Base-by-base conservation (phyloP, 2,888 invertebrate genomes). In the Anarsia innoxiella region DNA sequence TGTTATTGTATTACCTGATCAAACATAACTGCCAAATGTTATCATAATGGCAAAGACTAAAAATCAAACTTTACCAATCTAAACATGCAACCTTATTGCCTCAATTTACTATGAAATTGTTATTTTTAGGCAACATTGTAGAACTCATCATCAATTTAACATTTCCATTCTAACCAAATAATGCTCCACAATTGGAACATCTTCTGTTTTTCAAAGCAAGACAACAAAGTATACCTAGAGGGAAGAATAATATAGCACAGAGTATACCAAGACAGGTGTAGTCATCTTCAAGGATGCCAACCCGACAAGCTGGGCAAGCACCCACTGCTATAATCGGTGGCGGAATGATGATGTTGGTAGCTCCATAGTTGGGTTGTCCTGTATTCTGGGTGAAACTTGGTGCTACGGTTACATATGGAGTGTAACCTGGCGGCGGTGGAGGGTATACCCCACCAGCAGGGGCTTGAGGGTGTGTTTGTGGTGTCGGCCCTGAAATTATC, bases 251-350 rank as follows among this genome's bases (percentile, higher is more conserved):
- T 43, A 95, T 92, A 12, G 94, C 94, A 73, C 95, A 95, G 37
- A 92, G 78, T 9, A 96, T 85, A 39, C 95, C 96, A 29, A 93
- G 84, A 56, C 93, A 93, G 0, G 95, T 92, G 70, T 91, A 96
- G 61, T 95, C 93, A 54, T 95, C 95, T 75, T 95, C 94, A 27
- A 96, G 78, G 14, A 93, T 88, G 10, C 96, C 96, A 41, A 95
- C 93, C 49, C 95, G 87, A 63, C 96, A 96, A 1, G 93, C 93
- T 1, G 96, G 96, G 69, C 96, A 96, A 2, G 92, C 94, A 1
- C 95, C 95, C 1, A 96, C 91, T 0, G 94, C 83, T 44, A 95
- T 91, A 23, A 95, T 93, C 44, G 93, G 91, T 2, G 91, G 90
- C 33, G 90, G 89, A 45, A 91, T 88, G 39, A 90, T 87, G 13